Evolutionary conservation across 2,797 vertebrate species (phyloP).

Genomic region (Phoeniculus purpureus): DNA sequence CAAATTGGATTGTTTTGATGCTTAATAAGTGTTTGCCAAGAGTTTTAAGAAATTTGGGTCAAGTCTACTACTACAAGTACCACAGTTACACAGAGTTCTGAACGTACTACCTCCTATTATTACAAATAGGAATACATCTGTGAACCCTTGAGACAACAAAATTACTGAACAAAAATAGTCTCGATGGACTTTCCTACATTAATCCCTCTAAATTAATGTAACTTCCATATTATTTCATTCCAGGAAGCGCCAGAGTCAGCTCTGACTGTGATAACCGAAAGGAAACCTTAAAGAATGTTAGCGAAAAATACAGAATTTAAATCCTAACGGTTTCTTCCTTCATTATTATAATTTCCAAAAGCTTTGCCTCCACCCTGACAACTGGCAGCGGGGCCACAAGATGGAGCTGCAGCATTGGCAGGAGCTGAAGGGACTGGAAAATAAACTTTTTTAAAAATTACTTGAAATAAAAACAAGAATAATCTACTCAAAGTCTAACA

Average conservation of each 20-base stretch:
- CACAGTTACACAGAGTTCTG: not conserved
- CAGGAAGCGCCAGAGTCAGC: fast-evolving
- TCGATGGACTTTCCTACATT: not conserved
- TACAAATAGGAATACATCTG: not conserved
- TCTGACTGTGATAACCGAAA: not conserved
- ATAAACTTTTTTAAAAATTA: not conserved
- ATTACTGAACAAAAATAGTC: not conserved
- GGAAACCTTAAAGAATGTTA: not conserved
- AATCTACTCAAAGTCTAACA: not conserved
- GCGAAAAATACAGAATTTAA: not conserved
- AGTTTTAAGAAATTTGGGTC: not conserved
- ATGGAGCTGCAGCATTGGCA: constrained; percentile 56
- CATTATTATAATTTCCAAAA: fast-evolving
- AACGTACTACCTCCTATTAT: not conserved
- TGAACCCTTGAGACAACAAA: not conserved
- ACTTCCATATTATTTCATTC: not conserved
- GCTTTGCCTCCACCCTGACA: not conserved
- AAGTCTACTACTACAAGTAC: not conserved
- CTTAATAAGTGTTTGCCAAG: not conserved
- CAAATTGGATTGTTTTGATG: not conserved
- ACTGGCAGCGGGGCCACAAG: constrained; percentile 42
- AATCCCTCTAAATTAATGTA: not conserved
- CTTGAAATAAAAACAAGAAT: not conserved
- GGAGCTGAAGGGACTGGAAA: not conserved
- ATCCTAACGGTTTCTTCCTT: not conserved